Evolutionary conservation across 2,888 invertebrate species (phyloP).

Genomic region (Andrena praecox): DNA sequence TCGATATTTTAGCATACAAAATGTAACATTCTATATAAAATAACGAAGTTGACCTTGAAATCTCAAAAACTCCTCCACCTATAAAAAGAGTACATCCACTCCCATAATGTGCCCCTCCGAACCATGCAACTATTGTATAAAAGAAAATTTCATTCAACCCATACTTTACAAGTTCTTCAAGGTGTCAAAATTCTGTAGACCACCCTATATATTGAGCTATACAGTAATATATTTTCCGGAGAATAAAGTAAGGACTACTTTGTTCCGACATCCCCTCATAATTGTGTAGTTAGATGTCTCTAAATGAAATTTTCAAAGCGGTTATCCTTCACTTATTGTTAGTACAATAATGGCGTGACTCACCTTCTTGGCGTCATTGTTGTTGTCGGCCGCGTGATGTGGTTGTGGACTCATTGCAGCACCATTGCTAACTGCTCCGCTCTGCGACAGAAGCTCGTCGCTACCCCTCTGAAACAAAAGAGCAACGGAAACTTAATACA

Average conservation of each 20-base stretch:
- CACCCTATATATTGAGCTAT: too few species aligned
- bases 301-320: background rate
- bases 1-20: too few species aligned
- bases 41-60: too few species aligned
- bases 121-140: too few species aligned
- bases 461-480: slow-evolving; percentile 94
- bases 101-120: too few species aligned
- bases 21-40: too few species aligned
- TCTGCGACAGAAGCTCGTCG: slow-evolving; percentile 98
- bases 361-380: slow-evolving; percentile 99
- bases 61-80: too few species aligned
- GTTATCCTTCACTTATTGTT: background rate
- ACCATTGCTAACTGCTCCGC: slow-evolving; percentile 95
- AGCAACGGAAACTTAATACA: background rate
- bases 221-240: too few species aligned
- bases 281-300: background rate
- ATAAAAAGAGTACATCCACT: too few species aligned
- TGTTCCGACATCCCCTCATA: background rate
- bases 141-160: too few species aligned
- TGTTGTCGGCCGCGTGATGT: slow-evolving; percentile 93
- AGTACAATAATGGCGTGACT: slow-evolving; percentile 75
- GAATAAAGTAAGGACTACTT: background rate
- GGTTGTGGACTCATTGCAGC: slow-evolving; percentile 94
- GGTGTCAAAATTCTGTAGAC: too few species aligned
- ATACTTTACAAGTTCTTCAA: too few species aligned